These are phyloP conservation scores for Ligdia adustata DNA, from an alignment of 2,888 invertebrate species.

Conservation along the genomic window DNA sequence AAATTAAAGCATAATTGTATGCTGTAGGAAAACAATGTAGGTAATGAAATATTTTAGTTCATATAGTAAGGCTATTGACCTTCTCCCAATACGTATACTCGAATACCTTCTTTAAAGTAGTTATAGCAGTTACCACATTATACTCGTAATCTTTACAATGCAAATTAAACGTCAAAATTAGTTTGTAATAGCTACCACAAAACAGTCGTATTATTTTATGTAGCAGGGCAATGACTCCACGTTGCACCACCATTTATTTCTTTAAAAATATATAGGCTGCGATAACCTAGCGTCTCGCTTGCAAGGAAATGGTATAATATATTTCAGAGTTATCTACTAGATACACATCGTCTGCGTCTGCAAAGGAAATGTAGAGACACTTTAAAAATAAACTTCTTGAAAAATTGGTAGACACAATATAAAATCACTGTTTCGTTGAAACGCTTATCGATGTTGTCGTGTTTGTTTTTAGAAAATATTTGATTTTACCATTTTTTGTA, in stretches of 20 bases:
- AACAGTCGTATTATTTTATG: conserved; percentile 1
- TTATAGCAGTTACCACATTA: too few species aligned
- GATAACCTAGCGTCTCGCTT: conserved; percentile 57
- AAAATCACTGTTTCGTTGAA: too few species aligned
- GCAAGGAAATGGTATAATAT: conserved; percentile 63
- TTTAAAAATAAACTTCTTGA: conserved; percentile 3
- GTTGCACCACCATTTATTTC: conserved; percentile 35
- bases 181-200: conserved; percentile 1
- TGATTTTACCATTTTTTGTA: too few species aligned
- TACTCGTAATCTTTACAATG: not conserved
- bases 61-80: too few species aligned
- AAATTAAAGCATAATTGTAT: too few species aligned
- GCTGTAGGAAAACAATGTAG: too few species aligned
- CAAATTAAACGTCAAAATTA: not conserved
- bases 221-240: conserved; percentile 22
- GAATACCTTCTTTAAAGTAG: too few species aligned
- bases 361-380: conserved; percentile 12
- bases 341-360: conserved; percentile 50
- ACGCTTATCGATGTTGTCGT: too few species aligned
- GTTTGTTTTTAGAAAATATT: too few species aligned
- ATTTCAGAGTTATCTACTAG: conserved; percentile 59
- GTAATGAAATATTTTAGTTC: too few species aligned
- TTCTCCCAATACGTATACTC: too few species aligned
- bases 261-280: conserved; percentile 48
- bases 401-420: too few species aligned